Evolutionary conservation across 2,888 invertebrate species (phyloP).

Genomic region (Meta bourneti): DNA sequence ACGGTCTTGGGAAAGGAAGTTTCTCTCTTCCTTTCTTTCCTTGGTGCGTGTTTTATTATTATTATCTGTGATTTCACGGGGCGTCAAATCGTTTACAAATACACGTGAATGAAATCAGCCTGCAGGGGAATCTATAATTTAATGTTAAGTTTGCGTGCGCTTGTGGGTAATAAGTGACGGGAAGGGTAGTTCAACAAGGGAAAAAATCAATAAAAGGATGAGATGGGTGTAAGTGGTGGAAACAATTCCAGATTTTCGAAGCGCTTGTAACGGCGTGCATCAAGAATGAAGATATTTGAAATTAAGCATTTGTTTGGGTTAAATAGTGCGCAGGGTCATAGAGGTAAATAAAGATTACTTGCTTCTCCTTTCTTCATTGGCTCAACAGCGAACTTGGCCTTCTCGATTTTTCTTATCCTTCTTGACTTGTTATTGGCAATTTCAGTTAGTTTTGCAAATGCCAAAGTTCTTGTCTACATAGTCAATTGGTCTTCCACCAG

Average conservation of each 20-base stretch:
- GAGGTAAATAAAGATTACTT: too few relatives aligned
- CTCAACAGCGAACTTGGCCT: too few relatives aligned
- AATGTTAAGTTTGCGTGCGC: background rate
- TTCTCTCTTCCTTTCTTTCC: background rate
- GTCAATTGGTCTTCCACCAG: too few relatives aligned
- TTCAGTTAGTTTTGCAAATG: too few relatives aligned
- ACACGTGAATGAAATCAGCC: background rate
- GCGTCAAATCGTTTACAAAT: background rate
- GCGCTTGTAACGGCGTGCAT: background rate
- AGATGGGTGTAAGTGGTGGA: background rate
- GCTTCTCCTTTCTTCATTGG: too few relatives aligned
- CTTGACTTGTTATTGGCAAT: too few relatives aligned
- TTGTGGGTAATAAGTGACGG: background rate
- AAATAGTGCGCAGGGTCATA: too few relatives aligned
- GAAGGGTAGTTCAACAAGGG: background rate
- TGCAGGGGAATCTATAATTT: background rate
- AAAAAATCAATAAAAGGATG: background rate
- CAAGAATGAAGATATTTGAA: too few relatives aligned
- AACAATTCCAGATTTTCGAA: background rate
- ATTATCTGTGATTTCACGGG: background rate
- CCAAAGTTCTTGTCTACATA: too few relatives aligned
- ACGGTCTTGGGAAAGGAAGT: background rate
- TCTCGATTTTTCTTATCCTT: too few relatives aligned
- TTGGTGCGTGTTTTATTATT: background rate
- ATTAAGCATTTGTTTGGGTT: too few relatives aligned